A percentile compares a stretch with the other conserved stretches of the same genome.
Conservation (phyloP, 2,113 vertebrate species). For the Psilopsiagon aurifrons region DNA sequence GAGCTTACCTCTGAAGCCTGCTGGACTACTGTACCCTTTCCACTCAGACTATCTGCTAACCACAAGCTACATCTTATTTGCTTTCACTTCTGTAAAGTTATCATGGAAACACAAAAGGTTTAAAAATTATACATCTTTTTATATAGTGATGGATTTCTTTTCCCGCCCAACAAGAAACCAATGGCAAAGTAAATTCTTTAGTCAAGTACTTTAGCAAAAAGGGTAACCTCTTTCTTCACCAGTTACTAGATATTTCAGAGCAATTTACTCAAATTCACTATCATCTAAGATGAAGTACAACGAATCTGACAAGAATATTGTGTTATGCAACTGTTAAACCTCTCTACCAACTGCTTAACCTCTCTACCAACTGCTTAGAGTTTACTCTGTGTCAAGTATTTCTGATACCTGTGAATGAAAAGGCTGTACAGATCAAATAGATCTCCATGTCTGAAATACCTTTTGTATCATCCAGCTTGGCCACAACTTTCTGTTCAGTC, state of each 20-base stretch:
- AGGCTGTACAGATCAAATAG: not conserved
- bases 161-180: not conserved
- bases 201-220: not conserved
- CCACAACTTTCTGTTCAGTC: conserved; percentile 88
- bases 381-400: not conserved
- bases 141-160: not conserved
- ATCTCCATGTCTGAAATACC: conserved; percentile 72
- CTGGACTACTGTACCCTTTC: not conserved
- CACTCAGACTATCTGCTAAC: not conserved
- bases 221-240: not conserved
- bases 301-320: not conserved
- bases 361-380: not conserved
- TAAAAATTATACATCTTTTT: not conserved
- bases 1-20: not conserved
- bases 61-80: not conserved
- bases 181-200: not conserved
- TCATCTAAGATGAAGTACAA: not conserved
- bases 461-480: conserved; percentile 92
- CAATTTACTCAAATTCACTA: not conserved
- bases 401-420: not conserved
- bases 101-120: not conserved
- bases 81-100: not conserved
- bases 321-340: not conserved
- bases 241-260: not conserved
- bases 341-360: not conserved